phyloP scores from a whole-genome alignment of 2,797 vertebrate species.

The Gallinago stenura region DNA sequence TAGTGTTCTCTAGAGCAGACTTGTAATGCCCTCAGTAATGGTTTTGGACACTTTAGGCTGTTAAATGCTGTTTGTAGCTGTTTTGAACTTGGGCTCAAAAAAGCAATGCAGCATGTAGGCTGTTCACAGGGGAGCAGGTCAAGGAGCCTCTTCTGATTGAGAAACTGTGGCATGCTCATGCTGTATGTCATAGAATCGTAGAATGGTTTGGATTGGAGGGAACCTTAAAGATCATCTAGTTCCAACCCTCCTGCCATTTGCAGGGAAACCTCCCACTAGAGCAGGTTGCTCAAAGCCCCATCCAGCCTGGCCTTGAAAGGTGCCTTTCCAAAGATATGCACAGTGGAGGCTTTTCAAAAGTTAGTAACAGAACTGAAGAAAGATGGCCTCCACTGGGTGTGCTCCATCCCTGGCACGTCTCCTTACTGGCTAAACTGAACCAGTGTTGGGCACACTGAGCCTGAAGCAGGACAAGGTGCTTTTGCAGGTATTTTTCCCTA shows the following conservation, averaged over 20 bases:
- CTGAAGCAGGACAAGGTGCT: background rate
- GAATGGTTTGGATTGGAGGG: no score
- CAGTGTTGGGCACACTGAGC: background rate
- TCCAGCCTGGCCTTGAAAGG: background rate
- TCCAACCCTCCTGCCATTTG: no score
- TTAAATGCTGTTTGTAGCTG: background rate
- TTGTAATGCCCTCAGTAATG: background rate
- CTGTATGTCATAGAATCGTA: background rate
- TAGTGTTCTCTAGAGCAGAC: background rate
- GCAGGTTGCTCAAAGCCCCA: no score
- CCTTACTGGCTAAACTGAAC: background rate
- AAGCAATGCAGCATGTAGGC: background rate
- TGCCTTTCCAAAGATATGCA: background rate
- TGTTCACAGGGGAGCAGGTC: background rate
- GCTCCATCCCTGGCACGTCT: background rate
- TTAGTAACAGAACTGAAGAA: background rate
- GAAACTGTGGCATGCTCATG: accelerated
- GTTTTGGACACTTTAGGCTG: background rate
- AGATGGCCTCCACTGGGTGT: background rate
- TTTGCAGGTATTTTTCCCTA: background rate
- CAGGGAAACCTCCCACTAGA: no score
- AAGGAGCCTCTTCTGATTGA: background rate
- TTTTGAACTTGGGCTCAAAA: background rate
- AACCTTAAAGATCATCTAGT: no score
- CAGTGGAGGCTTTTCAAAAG: background rate